phyloP scores from a whole-genome alignment of 2,888 invertebrate species.

The Sarcophaga carnaria region DNA sequence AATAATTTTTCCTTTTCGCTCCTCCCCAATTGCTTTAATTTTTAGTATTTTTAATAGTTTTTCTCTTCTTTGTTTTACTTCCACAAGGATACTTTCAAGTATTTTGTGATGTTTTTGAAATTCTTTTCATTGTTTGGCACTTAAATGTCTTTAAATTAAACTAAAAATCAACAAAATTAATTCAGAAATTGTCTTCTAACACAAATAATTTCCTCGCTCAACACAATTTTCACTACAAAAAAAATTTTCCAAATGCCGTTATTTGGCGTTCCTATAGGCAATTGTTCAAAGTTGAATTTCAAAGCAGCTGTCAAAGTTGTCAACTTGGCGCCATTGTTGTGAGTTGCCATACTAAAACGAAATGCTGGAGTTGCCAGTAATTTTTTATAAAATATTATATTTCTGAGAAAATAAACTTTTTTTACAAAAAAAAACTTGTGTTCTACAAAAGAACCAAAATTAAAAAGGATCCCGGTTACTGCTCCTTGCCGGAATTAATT shows the following conservation, averaged over 20 bases:
- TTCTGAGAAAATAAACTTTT: too few relatives aligned
- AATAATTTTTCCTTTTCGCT: background rate
- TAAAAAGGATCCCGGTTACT: rapidly evolving
- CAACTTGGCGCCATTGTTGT: constrained; percentile 46
- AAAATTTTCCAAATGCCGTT: constrained; percentile 58
- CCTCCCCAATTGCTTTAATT: background rate
- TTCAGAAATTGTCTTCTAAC: background rate
- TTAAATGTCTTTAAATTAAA: background rate
- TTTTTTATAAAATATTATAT: too few relatives aligned
- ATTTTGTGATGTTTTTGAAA: background rate
- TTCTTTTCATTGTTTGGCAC: constrained; percentile 20
- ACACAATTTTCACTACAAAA: constrained; percentile 33
- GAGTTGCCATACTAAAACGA: constrained; percentile 9
- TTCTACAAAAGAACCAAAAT: too few relatives aligned
- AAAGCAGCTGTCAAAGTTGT: constrained; percentile 61
- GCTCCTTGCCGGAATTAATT: too few relatives aligned
- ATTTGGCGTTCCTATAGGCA: constrained; percentile 58
- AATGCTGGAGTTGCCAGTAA: too few relatives aligned
- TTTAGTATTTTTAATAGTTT: background rate
- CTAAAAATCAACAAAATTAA: constrained; percentile 19
- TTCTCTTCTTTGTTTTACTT: background rate
- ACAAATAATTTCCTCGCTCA: background rate
- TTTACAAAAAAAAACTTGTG: too few relatives aligned
- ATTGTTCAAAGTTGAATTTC: constrained; percentile 62
- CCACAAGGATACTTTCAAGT: background rate